Conservation (phyloP, 2,797 vertebrate species). For the Paramormyrops hopkinsi region DNA sequence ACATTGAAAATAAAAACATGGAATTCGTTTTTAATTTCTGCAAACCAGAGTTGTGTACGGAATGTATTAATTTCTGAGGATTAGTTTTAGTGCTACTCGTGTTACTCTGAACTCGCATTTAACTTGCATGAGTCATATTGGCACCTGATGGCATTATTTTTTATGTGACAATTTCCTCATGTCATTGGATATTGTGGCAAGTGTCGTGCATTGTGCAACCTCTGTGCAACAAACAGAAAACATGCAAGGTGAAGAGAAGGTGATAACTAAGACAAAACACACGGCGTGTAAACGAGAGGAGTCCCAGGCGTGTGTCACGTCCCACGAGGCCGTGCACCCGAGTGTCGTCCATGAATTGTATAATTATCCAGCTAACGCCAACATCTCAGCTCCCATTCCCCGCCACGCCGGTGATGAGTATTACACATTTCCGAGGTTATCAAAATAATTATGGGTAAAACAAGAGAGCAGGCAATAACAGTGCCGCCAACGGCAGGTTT, state of each 20-base stretch:
- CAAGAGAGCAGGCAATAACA: constrained; percentile 38
- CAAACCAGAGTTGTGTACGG: neutral
- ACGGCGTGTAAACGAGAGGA: constrained; percentile 64
- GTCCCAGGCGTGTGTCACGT: constrained; percentile 55
- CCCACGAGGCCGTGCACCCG: constrained; percentile 59
- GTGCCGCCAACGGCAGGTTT: neutral
- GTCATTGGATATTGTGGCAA: neutral
- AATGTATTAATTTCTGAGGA: neutral
- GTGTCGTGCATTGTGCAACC: neutral
- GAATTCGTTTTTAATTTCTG: neutral
- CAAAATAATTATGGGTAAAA: constrained; percentile 47
- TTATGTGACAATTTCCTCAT: neutral
- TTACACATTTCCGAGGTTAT: constrained; percentile 58
- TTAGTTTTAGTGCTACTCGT: neutral
- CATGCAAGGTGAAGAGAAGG: neutral
- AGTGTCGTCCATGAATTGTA: constrained; percentile 63
- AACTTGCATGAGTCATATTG: neutral
- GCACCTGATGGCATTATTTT: neutral
- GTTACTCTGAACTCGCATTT: neutral
- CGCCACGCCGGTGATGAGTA: constrained; percentile 47
- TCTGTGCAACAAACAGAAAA: neutral
- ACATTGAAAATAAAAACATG: neutral
- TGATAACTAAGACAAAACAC: constrained; percentile 56
- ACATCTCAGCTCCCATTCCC: constrained; percentile 56
- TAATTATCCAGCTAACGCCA: constrained; percentile 71